Conservation (phyloP, 2,113 vertebrate genomes). For the Cairina moschata region DNA sequence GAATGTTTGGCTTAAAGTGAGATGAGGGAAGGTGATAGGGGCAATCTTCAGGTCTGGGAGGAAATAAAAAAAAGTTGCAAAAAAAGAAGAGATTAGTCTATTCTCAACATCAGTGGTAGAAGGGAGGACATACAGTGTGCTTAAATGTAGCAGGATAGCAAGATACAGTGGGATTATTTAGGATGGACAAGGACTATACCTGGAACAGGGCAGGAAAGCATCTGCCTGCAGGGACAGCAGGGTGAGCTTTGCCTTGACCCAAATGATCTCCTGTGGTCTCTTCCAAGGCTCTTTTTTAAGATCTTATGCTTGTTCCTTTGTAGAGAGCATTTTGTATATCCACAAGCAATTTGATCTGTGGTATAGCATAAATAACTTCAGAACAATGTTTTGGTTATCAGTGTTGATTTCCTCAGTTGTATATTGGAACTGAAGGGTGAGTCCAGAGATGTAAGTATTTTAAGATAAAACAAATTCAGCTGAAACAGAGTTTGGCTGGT, state of each 20-base stretch:
- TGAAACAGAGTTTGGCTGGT: background rate
- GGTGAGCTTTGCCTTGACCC: background rate
- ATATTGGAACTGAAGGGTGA: slow-evolving; percentile 2
- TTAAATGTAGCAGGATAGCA: background rate
- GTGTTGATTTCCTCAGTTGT: background rate
- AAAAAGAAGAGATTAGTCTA: background rate
- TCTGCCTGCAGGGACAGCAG: background rate
- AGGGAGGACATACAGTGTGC: background rate
- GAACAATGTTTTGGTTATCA: background rate
- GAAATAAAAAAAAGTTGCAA: background rate
- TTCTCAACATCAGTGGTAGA: background rate
- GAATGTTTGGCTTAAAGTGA: background rate
- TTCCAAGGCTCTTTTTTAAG: background rate
- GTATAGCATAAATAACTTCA: background rate
- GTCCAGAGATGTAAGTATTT: background rate
- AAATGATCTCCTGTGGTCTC: background rate
- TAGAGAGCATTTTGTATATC: background rate
- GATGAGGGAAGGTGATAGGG: background rate
- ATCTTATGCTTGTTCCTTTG: background rate
- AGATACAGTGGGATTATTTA: background rate
- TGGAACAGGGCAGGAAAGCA: background rate
- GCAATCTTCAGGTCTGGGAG: background rate
- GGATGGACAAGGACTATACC: background rate
- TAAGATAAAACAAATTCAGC: slow-evolving; percentile 12
- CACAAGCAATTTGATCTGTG: background rate